Percentiles rank a stretch among this genome's conserved stretches.
phyloP scores from a whole-genome alignment of 2,113 vertebrate species.

The Dicentrarchus labrax region DNA sequence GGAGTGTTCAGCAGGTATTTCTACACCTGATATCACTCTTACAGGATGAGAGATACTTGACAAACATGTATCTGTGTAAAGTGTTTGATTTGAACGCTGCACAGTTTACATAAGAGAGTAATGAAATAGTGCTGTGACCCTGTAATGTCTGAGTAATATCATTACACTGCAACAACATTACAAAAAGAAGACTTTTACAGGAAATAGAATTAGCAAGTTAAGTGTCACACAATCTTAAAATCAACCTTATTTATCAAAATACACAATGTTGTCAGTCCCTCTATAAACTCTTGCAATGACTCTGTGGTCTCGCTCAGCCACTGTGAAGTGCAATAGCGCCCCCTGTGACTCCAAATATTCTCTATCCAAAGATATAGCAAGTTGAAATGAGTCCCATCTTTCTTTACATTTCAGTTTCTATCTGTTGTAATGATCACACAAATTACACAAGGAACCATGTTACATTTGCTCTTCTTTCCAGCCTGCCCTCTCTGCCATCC shows the following conservation, averaged over 20 bases:
- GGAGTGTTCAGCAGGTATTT: slow-evolving; percentile 50
- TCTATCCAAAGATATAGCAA: neutral
- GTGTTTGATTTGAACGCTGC: slow-evolving; percentile 6
- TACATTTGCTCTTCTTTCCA: slow-evolving; percentile 47
- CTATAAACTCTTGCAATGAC: neutral
- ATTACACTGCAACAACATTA: neutral
- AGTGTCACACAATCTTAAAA: neutral
- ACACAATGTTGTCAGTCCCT: neutral
- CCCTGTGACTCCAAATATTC: slow-evolving; percentile 56
- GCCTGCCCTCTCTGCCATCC: slow-evolving; percentile 47
- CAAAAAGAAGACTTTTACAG: too few species aligned
- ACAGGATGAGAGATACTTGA: slow-evolving; percentile 24
- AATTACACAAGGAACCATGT: slow-evolving; percentile 51
- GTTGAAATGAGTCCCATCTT: neutral
- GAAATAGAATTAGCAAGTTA: neutral
- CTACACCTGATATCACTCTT: slow-evolving; percentile 18
- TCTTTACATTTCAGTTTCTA: neutral
- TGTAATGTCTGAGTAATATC: neutral
- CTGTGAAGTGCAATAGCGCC: slow-evolving; percentile 71
- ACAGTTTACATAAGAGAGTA: neutral
- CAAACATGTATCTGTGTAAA: slow-evolving; percentile 12
- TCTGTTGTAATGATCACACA: neutral
- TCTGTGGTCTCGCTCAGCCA: neutral
- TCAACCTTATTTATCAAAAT: too few species aligned
- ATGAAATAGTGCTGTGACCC: neutral